These are phyloP conservation scores for Todiramphus saurophagus DNA, from an alignment of 2,113 vertebrate species.

Conservation along the genomic window DNA sequence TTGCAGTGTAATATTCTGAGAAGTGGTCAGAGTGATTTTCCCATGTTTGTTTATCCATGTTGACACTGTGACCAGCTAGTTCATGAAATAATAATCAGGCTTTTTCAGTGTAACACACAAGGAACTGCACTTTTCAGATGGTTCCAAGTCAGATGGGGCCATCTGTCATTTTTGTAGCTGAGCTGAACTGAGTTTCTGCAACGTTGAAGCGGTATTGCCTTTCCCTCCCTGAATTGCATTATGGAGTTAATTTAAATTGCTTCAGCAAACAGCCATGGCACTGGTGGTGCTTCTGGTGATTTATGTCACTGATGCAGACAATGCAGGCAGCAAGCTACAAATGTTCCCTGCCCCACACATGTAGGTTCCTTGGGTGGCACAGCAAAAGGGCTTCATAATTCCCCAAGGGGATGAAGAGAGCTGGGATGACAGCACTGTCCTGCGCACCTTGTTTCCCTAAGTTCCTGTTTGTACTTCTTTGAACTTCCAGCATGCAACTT, in stretches of 20 bases:
- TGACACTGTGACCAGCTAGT: background rate
- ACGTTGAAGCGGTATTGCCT: background rate
- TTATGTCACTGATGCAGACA: background rate
- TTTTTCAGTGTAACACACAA: background rate
- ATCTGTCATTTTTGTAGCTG: background rate
- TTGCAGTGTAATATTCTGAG: background rate
- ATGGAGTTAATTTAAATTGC: background rate
- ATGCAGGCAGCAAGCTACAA: background rate
- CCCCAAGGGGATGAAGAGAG: background rate
- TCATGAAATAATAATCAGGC: conserved; percentile 24
- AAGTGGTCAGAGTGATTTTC: background rate
- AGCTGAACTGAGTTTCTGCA: background rate
- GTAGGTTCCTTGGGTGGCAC: background rate
- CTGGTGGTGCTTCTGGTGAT: background rate
- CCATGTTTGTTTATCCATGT: conserved; percentile 32
- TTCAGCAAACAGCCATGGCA: background rate
- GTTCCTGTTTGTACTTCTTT: background rate
- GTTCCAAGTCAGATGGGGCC: background rate
- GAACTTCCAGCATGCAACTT: background rate
- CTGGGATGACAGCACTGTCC: background rate
- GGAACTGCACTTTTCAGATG: background rate
- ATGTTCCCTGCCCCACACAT: background rate
- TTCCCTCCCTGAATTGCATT: background rate
- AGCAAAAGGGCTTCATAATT: background rate
- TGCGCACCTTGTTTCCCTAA: background rate